phyloP scores from a whole-genome alignment of 2,797 vertebrate genomes.

The Mormyrus proboscirostris region DNA sequence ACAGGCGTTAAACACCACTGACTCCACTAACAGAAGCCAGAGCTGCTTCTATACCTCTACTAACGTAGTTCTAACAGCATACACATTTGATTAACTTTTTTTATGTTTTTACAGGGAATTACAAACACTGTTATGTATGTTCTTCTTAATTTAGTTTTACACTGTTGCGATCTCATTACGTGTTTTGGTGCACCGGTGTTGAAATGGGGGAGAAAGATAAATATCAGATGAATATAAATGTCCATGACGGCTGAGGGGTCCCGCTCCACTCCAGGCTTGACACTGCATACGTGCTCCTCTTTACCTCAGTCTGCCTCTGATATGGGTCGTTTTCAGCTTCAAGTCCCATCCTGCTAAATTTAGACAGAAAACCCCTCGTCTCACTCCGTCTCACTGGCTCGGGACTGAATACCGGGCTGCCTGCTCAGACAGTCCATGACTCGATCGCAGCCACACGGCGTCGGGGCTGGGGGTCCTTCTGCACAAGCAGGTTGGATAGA shows the following conservation, averaged over 20 bases:
- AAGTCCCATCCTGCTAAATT: conserved; percentile 57
- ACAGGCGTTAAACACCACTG: neutral
- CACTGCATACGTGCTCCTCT: neutral
- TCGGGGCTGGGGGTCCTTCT: neutral
- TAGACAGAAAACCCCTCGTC: conserved; percentile 36
- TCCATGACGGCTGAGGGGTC: neutral
- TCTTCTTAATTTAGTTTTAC: neutral
- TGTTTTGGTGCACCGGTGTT: neutral
- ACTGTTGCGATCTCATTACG: neutral
- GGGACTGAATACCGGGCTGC: conserved; percentile 26
- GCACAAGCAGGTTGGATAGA: neutral
- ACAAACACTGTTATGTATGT: neutral
- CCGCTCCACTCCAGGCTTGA: neutral
- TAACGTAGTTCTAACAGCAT: neutral
- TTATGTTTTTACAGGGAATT: neutral
- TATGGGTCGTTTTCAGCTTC: conserved; percentile 38
- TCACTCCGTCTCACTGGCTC: conserved; percentile 53
- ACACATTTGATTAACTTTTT: neutral
- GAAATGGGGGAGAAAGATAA: neutral
- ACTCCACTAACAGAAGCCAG: neutral
- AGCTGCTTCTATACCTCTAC: neutral
- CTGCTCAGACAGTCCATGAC: neutral
- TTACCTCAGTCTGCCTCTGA: conserved; percentile 37
- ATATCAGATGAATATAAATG: neutral
- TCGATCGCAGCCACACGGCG: neutral